Base-by-base conservation (phyloP, 2,113 vertebrate species). In the Cygnus buccinator region DNA sequence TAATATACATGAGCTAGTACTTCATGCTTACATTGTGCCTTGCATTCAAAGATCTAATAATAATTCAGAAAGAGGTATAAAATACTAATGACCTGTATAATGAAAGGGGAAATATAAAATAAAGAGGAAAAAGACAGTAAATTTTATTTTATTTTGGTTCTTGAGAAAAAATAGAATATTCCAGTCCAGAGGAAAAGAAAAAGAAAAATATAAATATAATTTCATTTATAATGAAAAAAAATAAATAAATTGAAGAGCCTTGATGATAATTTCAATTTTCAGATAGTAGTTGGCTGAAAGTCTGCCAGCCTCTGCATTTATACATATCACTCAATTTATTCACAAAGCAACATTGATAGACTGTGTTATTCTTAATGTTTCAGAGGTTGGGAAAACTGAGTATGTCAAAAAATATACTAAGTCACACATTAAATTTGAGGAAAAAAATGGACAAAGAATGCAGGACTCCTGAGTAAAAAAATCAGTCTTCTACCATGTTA, bases 21-120 rank as follows among this genome's bases (percentile, higher is more conserved):
- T 94, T 95, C 80, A 82, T 87, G 90, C 85, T 96, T 94, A 96
- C 89, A 83, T 74, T 94, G 85, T 88, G 79, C 37, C 72, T 96
- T 91, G 67, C 61, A 68, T 93, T 86, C 83, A 87, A 65, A 94
- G 68, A 75, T 65, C 57, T 94, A 41, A 54, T 4, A 93, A 39
- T 89, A 94, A 95, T 93, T 96, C 90, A 96, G 46, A 78, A 92
- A 15, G 22, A 89, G 61, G 43, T 52, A 90, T 94, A 78, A 95
- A 91, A 65, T 75, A 89, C 90, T 97, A 92, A 96, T 81, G 90
- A 81, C 50, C 92, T 72, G 48, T 78, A 62, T 83, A 81, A 92
- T 91, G 86, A 43, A 65, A 88, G 13, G 14, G 10, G 73, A 96
- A 94, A 84, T 68, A 68, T 63, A 92, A 96, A 97, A 90, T 44